These are phyloP conservation scores for Ochotona princeps DNA, from an alignment of 2,113 vertebrate genomes.

Conservation along the genomic window DNA sequence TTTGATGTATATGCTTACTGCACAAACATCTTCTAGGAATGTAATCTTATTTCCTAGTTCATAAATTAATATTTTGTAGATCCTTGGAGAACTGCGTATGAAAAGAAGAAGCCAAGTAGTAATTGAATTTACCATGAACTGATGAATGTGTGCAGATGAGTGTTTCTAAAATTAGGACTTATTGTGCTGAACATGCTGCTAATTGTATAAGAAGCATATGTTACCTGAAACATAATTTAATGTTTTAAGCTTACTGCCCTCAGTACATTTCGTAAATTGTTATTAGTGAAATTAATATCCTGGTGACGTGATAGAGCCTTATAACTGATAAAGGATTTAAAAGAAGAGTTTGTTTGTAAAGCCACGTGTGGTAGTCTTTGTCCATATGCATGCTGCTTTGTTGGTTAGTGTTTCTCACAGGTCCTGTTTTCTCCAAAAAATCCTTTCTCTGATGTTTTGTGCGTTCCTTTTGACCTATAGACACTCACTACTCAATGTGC, in stretches of 20 bases:
- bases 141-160: slow-evolving; percentile 52
- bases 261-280: slow-evolving; percentile 6
- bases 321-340: background rate
- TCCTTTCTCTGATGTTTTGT: background rate
- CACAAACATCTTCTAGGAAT: slow-evolving; percentile 19
- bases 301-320: slow-evolving; percentile 34
- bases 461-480: background rate
- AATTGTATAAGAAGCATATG: slow-evolving; percentile 59
- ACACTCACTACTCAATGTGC: background rate
- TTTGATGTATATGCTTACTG: background rate
- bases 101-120: slow-evolving; percentile 40
- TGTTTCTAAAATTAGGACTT: slow-evolving; percentile 59
- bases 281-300: slow-evolving; percentile 42
- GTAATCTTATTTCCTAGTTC: slow-evolving; percentile 29
- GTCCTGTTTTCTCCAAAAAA: background rate
- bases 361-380: background rate
- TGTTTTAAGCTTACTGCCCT: slow-evolving; percentile 38
- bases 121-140: slow-evolving; percentile 52
- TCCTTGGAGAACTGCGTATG: background rate
- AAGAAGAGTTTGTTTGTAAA: background rate
- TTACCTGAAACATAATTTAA: slow-evolving; percentile 61
- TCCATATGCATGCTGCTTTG: background rate
- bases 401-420: background rate
- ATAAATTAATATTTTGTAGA: slow-evolving; percentile 25
- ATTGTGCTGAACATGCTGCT: slow-evolving; percentile 52